Percentiles rank a stretch among this genome's conserved stretches.
These are phyloP conservation scores for Grammomys dolichurus DNA, from an alignment of 2,113 vertebrate genomes.

Conservation along the genomic window DNA sequence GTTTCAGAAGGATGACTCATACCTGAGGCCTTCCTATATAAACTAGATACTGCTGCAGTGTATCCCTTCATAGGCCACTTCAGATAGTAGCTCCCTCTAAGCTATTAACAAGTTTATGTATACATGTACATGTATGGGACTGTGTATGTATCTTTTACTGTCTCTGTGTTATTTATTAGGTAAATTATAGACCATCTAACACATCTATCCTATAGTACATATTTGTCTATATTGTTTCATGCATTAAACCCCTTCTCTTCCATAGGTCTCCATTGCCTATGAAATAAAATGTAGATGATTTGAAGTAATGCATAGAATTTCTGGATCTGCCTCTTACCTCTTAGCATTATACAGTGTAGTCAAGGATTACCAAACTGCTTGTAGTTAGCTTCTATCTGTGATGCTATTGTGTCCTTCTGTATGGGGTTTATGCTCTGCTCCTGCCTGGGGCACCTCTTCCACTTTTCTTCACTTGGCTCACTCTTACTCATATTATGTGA, in stretches of 20 bases:
- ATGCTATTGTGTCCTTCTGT: neutral
- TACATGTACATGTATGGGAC: neutral
- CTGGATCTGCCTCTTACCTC: neutral
- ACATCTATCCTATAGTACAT: neutral
- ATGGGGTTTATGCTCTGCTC: neutral
- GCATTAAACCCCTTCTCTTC: conserved; percentile 32
- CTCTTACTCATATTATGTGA: conserved; percentile 25
- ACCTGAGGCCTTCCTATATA: neutral
- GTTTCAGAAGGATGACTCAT: neutral
- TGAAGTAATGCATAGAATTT: neutral
- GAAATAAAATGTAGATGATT: conserved; percentile 33
- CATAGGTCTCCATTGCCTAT: neutral
- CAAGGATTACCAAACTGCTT: neutral
- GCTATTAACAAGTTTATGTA: neutral
- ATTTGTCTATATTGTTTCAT: neutral
- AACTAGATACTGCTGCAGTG: neutral
- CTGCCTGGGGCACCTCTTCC: neutral
- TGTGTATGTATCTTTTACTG: neutral
- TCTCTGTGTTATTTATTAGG: neutral
- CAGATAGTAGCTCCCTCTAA: neutral
- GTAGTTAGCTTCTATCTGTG: neutral
- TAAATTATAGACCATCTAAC: neutral
- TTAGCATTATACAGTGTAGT: neutral
- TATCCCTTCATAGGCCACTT: neutral
- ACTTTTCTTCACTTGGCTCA: neutral